Conservation (phyloP, 2,888 invertebrate genomes). For the Erannis defoliaria region DNA sequence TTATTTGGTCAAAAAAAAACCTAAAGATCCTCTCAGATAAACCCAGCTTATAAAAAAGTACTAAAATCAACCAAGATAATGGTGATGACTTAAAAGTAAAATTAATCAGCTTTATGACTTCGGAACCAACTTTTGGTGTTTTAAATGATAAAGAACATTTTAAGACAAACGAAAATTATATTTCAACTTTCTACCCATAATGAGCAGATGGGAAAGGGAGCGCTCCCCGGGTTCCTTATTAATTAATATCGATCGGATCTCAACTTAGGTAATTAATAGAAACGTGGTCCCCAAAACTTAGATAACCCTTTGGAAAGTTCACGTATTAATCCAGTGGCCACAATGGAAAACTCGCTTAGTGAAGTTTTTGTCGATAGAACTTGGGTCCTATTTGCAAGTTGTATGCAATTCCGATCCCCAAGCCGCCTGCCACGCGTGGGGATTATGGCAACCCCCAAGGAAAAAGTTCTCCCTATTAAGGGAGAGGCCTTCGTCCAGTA, state of each 20-base stretch:
- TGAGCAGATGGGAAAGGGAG: conserved; percentile 28
- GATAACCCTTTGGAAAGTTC: conserved; percentile 80
- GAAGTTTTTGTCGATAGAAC: conserved; percentile 61
- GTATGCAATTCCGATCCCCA: conserved; percentile 40
- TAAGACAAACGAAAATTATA: conserved; percentile 22
- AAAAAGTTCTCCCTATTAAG: no score
- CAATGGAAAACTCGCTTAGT: conserved; percentile 70
- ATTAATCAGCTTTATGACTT: conserved; percentile 19
- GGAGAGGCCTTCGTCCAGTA: no score
- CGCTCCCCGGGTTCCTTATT: conserved; percentile 65
- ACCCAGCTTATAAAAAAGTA: not conserved
- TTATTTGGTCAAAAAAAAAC: no score
- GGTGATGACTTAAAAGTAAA: conserved; percentile 10
- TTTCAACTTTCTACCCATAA: conserved; percentile 26
- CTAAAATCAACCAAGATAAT: not conserved
- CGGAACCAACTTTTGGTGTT: conserved; percentile 9
- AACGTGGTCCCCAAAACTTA: conserved; percentile 78
- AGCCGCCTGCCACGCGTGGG: no score
- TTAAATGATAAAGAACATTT: conserved; percentile 18
- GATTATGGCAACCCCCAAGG: no score
- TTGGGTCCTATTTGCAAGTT: conserved; percentile 37
- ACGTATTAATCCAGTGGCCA: conserved; percentile 78
- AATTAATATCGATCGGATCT: conserved; percentile 73
- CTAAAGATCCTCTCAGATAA: not conserved
- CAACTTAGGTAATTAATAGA: conserved; percentile 82